Percentiles rank a stretch among this genome's conserved stretches.
Evolutionary conservation across 2,888 invertebrate genomes (phyloP).

Genomic region (Belgica antarctica): DNA sequence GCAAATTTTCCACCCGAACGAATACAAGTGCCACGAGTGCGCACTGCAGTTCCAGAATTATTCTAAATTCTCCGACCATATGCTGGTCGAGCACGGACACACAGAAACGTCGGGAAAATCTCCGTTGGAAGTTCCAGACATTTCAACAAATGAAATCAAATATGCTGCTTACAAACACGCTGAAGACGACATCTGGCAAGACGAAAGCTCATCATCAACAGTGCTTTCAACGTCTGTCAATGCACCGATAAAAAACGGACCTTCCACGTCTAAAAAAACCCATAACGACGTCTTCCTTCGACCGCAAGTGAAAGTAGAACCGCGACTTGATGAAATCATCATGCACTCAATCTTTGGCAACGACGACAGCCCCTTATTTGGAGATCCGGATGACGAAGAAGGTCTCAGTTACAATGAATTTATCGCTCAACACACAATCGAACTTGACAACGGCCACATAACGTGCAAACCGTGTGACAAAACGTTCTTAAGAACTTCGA

Average conservation of each 20-base stretch:
- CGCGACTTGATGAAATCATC: neutral
- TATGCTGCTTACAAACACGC: neutral
- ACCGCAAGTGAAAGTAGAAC: neutral
- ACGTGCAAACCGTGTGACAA: slow-evolving; percentile 16
- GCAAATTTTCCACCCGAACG: slow-evolving; percentile 29
- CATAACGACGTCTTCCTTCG: neutral
- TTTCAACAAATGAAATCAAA: neutral
- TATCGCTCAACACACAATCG: neutral
- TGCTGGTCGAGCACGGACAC: slow-evolving; percentile 14
- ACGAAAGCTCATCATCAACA: no score
- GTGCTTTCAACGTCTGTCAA: neutral
- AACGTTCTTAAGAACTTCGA: neutral
- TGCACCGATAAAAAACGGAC: neutral
- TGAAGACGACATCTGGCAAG: slow-evolving; percentile 4
- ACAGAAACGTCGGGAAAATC: neutral
- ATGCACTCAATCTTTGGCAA: neutral
- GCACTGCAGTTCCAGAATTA: slow-evolving; percentile 24
- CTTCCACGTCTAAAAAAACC: neutral
- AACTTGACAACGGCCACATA: neutral
- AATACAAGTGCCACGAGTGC: slow-evolving; percentile 36
- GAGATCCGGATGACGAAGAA: neutral
- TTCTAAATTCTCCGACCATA: slow-evolving; percentile 12
- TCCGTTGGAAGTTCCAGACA: slow-evolving; percentile 7
- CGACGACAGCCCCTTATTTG: neutral
- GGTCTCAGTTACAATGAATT: slow-evolving; percentile 5